Percentiles rank a stretch among this genome's conserved stretches.
Conservation (phyloP, 2,888 invertebrate species). For the Platycheirus albimanus region DNA sequence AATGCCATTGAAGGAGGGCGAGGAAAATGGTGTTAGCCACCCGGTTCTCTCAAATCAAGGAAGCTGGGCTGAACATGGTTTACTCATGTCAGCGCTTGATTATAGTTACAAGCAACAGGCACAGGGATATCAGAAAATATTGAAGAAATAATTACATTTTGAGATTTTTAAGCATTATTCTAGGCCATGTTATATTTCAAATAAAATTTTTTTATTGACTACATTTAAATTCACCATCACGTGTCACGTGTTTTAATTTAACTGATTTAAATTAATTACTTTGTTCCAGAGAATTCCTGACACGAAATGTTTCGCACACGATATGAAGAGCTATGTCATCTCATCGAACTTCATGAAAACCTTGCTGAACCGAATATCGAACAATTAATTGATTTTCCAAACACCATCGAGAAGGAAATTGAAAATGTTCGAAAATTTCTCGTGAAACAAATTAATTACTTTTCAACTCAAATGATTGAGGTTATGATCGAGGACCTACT, state of each 20-base stretch:
- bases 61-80: conserved; percentile 3
- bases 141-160: conserved; percentile 18
- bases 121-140: background rate
- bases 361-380: background rate
- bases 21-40: conserved; percentile 4
- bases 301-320: conserved; percentile 10
- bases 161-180: too few species aligned
- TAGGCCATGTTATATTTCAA: too few species aligned
- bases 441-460: background rate
- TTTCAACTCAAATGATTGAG: conserved; percentile 1
- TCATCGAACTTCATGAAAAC: conserved; percentile 3
- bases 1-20: background rate
- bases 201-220: too few species aligned
- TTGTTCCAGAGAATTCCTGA: background rate
- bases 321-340: background rate
- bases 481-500: background rate
- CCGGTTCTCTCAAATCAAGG: conserved; percentile 8
- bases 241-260: too few species aligned
- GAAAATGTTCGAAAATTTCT: background rate
- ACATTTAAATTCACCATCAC: too few species aligned
- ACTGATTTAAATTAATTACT: too few species aligned
- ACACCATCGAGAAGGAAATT: background rate
- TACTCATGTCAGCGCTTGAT: background rate
- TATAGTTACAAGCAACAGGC: background rate
- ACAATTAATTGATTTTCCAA: background rate